A percentile compares a stretch with the other conserved stretches of the same genome.
Conservation (phyloP, 2,113 vertebrate genomes). For the Pollachius pollachius region DNA sequence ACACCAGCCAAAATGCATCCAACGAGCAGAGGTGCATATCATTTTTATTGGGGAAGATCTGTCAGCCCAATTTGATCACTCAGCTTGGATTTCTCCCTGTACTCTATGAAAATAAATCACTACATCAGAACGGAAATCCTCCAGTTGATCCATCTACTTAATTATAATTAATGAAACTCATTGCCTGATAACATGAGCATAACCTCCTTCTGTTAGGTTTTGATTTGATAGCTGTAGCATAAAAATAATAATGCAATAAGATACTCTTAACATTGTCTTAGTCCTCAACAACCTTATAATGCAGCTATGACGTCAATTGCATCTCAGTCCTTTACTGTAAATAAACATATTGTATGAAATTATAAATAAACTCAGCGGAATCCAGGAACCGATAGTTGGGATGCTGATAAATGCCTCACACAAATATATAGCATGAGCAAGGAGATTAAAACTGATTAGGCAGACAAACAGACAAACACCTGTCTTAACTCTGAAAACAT, state of each 20-base stretch:
- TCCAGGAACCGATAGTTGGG: neutral
- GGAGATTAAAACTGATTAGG: neutral
- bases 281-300: too few relatives aligned
- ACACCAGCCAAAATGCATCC: too few relatives aligned
- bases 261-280: too few relatives aligned
- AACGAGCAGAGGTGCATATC: too few relatives aligned
- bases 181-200: neutral
- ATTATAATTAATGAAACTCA: neutral
- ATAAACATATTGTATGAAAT: too few relatives aligned
- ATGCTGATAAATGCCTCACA: neutral
- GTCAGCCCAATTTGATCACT: too few relatives aligned
- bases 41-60: too few relatives aligned
- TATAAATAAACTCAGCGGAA: neutral
- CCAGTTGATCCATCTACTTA: neutral
- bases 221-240: neutral
- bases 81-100: too few relatives aligned
- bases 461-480: neutral
- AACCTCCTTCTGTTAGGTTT: neutral
- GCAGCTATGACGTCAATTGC: too few relatives aligned
- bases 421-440: neutral
- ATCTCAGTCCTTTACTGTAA: too few relatives aligned
- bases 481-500: too few relatives aligned
- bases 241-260: too few relatives aligned
- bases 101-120: neutral
- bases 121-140: neutral